Base-by-base conservation (phyloP, 2,113 vertebrate species). In the Odobenus rosmarus region DNA sequence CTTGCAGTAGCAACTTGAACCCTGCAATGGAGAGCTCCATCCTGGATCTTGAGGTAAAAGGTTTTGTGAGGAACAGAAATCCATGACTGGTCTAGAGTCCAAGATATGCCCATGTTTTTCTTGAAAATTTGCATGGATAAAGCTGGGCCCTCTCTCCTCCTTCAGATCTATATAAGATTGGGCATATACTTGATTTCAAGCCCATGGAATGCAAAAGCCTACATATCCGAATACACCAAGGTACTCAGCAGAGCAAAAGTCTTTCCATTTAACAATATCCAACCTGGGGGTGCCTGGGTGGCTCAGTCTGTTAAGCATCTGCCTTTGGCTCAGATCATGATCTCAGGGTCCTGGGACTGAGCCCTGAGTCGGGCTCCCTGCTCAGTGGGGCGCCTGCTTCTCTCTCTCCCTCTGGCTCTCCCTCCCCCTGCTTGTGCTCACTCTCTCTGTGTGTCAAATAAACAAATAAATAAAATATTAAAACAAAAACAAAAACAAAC, bases 131-230 rank as follows among this genome's bases (percentile, higher is more conserved):
- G 3, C 31, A 36, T 53, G 10, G 33, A 7, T 33, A 28, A 81
- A 49, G 16, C 46, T 21, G 42, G 69, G 26, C 55, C 71, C 53
- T 92, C 49, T 24, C 24, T 57, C 4, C 33, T 51, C 12, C 26
- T 81, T 18, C 42, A 84, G 33, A 72, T 90, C 72, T 88, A 49
- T 18, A 8, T 53, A 49, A 33, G n/a, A 62, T 55, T 26, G 77
- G 84, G 26, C 80, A 93, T 26, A 24, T 0, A 42, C 51, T 96
- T 88, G 62, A 26, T 28, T 96, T 96, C 53, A 92, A 85, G 51
- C 61, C 36, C 59, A 86, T 71, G 49, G 46, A 86, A 88, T 89
- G 64, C 71, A 84, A 59, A 88, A n/a, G 3, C 7, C 53, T 55
- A 36, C 10, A 46, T 59, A 79, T n/a, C 76, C 64, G 71, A 88